A percentile compares a stretch with the other conserved stretches of the same genome.
Evolutionary conservation across 2,797 vertebrate species (phyloP).

Genomic region (Rallus crepitans): DNA sequence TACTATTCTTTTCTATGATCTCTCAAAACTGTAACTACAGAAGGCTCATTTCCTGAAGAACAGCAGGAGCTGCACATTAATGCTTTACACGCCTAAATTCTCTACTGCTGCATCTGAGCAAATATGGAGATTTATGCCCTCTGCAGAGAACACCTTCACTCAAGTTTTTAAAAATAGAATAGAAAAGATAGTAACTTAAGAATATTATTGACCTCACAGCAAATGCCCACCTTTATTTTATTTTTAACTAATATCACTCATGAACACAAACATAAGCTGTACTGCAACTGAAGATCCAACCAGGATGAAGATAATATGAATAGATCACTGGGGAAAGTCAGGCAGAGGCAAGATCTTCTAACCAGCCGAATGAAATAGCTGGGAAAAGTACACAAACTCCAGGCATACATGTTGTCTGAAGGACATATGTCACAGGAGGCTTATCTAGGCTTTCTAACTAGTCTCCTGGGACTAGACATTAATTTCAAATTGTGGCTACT

Average conservation of each 20-base stretch:
- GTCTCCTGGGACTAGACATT: neutral
- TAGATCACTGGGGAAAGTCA: neutral
- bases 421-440: neutral
- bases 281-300: neutral
- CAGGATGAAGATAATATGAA: neutral
- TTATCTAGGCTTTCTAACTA: neutral
- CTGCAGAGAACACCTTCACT: neutral
- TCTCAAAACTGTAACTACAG: neutral
- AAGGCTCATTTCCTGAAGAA: neutral
- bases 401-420: neutral
- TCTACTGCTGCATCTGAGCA: neutral
- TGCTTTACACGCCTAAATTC: neutral
- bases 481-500: neutral
- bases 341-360: neutral
- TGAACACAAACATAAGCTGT: neutral
- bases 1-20: neutral
- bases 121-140: neutral
- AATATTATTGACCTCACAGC: neutral
- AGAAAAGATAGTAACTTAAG: neutral
- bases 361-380: neutral
- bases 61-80: neutral
- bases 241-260: neutral
- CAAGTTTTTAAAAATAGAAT: neutral
- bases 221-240: neutral
- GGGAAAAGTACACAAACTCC: neutral